Percentiles rank a stretch among this genome's conserved stretches.
Conservation (phyloP, 2,888 invertebrate species). For the Campopleginae sp. region DNA sequence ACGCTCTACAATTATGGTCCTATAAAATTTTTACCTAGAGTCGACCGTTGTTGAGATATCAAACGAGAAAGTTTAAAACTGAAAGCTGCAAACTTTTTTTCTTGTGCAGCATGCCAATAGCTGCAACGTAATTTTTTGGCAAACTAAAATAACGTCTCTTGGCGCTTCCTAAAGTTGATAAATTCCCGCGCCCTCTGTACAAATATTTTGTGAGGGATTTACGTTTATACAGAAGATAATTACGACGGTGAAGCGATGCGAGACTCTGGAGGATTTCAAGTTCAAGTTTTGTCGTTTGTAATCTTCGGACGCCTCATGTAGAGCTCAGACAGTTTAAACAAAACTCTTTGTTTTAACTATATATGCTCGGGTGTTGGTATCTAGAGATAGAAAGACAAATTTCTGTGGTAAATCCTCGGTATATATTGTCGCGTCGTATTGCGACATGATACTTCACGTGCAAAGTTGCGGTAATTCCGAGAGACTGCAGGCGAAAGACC, state of each 20-base stretch:
- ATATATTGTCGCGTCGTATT: conserved; percentile 9
- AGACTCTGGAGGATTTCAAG: neutral
- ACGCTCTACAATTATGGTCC: too few relatives aligned
- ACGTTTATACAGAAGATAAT: neutral
- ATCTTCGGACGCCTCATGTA: neutral
- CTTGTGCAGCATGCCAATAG: too few relatives aligned
- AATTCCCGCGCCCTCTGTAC: too few relatives aligned
- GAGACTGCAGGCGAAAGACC: conserved; percentile 11
- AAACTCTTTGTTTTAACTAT: neutral
- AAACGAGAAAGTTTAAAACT: too few relatives aligned
- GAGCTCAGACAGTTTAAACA: neutral
- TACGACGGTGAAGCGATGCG: neutral
- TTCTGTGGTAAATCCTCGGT: neutral
- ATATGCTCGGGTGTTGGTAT: neutral
- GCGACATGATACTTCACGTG: conserved; percentile 11
- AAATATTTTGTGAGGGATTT: neutral
- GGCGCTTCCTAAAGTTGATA: too few relatives aligned
- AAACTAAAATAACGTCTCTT: too few relatives aligned
- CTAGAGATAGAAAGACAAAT: neutral
- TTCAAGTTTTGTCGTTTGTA: neutral
- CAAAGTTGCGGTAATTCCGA: conserved; percentile 23
- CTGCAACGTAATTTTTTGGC: too few relatives aligned
- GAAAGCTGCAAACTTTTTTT: too few relatives aligned
- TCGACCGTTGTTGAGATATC: too few relatives aligned
- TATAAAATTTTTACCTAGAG: too few relatives aligned